A percentile compares a stretch with the other conserved stretches of the same genome.
phyloP scores from a whole-genome alignment of 2,113 vertebrate species.

The Xenotilapia caudafasciata region DNA sequence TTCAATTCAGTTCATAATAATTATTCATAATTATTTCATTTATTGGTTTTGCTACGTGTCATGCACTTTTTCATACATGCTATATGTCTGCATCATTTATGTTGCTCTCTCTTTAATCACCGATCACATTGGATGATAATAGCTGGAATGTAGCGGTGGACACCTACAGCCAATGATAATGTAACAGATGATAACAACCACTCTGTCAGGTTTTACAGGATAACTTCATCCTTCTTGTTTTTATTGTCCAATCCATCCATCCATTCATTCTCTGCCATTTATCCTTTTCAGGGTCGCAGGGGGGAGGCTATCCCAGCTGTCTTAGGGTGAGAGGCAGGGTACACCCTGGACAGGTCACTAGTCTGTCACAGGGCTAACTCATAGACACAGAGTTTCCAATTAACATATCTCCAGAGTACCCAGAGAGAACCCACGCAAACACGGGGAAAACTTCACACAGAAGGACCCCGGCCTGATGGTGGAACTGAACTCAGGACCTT shows the following conservation, averaged over 20 bases:
- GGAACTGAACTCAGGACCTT: neutral
- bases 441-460: neutral
- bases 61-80: neutral
- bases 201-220: neutral
- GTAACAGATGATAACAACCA: neutral
- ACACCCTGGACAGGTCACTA: neutral
- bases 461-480: neutral
- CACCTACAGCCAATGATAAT: neutral
- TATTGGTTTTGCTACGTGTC: neutral
- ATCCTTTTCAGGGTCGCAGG: neutral
- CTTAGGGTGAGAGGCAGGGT: neutral
- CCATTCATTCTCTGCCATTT: neutral
- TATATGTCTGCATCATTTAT: neutral
- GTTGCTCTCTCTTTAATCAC: neutral
- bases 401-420: neutral
- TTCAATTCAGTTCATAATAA: neutral
- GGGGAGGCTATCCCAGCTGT: neutral
- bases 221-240: neutral
- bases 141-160: accelerated
- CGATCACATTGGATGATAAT: neutral
- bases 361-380: neutral
- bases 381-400: neutral
- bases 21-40: neutral
- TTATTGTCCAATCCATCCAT: neutral
- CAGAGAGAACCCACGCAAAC: neutral